A percentile compares a stretch with the other conserved stretches of the same genome.
Evolutionary conservation across 2,888 invertebrate genomes (phyloP).

Genomic region (Cephonodes hylas): DNA sequence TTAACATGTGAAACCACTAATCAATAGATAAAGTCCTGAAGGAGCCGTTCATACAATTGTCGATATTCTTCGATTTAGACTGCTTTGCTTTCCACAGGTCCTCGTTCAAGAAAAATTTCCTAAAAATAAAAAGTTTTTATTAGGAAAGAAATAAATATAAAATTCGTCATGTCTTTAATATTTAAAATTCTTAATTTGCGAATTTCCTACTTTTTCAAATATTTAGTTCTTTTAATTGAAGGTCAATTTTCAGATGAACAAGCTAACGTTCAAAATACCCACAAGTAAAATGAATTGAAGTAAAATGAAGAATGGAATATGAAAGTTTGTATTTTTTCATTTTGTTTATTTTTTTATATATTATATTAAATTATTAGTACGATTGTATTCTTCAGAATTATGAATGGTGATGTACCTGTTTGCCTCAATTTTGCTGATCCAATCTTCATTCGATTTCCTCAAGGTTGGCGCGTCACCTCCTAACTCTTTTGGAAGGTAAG

Average conservation of each 20-base stretch:
- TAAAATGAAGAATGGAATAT: too few species aligned
- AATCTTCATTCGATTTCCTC: constrained; percentile 73
- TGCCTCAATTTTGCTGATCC: constrained; percentile 74
- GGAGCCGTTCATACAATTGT: constrained; percentile 74
- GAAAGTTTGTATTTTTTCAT: too few species aligned
- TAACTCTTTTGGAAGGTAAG: constrained; percentile 84
- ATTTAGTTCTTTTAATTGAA: too few species aligned
- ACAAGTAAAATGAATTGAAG: too few species aligned
- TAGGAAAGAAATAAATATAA: neutral
- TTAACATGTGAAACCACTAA: constrained; percentile 44
- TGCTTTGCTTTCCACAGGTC: constrained; percentile 81
- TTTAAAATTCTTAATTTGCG: too few species aligned
- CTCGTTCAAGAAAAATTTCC: constrained; percentile 75
- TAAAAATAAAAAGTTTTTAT: constrained; percentile 35
- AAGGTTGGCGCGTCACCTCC: constrained; percentile 83
- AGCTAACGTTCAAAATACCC: too few species aligned
- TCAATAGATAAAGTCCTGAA: constrained; percentile 81
- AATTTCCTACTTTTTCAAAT: too few species aligned
- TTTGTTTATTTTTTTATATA: too few species aligned
- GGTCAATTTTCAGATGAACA: too few species aligned
- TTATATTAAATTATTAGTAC: too few species aligned
- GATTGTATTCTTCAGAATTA: too few species aligned
- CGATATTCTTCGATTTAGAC: constrained; percentile 44
- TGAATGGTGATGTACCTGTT: constrained; percentile 73
- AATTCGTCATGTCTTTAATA: too few species aligned